Conservation (phyloP, 2,113 vertebrate species). For the Scomber colias region DNA sequence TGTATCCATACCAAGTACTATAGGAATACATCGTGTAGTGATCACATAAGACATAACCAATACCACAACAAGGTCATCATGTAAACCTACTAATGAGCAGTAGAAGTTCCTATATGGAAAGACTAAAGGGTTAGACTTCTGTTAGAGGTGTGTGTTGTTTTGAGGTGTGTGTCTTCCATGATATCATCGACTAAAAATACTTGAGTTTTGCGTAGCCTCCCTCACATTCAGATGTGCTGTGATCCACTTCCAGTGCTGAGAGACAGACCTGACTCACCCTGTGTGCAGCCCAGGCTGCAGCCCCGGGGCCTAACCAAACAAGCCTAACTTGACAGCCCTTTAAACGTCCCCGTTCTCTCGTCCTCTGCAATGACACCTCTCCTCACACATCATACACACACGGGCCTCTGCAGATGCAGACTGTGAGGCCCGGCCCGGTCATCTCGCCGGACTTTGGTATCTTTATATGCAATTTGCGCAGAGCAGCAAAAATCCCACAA, state of each 20-base stretch:
- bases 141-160: slow-evolving; percentile 2
- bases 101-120: neutral
- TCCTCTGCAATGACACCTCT: slow-evolving; percentile 63
- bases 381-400: slow-evolving; percentile 13
- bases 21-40: neutral
- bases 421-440: slow-evolving; percentile 5
- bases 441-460: slow-evolving; percentile 7
- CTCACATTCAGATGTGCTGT: slow-evolving; percentile 2
- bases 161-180: slow-evolving; percentile 9
- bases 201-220: neutral
- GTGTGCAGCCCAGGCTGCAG: slow-evolving; percentile 20
- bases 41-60: neutral
- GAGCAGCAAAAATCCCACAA: slow-evolving; percentile 78
- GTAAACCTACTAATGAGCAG: neutral
- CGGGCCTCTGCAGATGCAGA: slow-evolving; percentile 52
- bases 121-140: neutral
- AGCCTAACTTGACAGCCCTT: slow-evolving; percentile 50
- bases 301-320: slow-evolving; percentile 50
- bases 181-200: neutral
- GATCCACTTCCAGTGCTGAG: slow-evolving; percentile 19
- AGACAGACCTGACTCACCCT: slow-evolving; percentile 44
- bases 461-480: slow-evolving; percentile 78
- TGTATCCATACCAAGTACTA: no score
- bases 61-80: slow-evolving; percentile 44
- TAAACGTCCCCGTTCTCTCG: slow-evolving; percentile 42